These are phyloP conservation scores for Drosophila niveifrons DNA, from an alignment of 2,888 invertebrate genomes.

Conservation along the genomic window DNA sequence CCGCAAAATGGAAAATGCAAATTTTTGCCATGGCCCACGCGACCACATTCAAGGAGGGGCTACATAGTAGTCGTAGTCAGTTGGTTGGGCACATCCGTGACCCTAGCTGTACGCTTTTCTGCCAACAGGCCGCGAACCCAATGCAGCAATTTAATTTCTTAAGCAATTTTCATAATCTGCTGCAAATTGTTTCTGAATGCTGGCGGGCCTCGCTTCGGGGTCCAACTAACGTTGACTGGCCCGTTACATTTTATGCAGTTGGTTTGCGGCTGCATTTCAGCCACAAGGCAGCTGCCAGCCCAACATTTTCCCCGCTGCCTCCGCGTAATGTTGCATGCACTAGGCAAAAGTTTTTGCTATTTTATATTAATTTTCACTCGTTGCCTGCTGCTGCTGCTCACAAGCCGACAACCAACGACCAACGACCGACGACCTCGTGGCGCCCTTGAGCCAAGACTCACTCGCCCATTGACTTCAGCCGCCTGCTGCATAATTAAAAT, in stretches of 20 bases:
- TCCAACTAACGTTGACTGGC: conserved; percentile 40
- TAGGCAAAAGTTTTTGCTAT: conserved; percentile 69
- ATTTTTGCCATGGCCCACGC: conserved; percentile 70
- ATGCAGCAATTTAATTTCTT: conserved; percentile 83
- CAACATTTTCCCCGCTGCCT: background rate
- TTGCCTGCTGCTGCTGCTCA: conserved; percentile 28
- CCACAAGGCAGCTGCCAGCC: conserved; percentile 49
- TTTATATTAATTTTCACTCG: conserved; percentile 72
- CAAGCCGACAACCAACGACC: conserved; percentile 9
- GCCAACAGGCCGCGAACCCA: conserved; percentile 47
- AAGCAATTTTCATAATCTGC: conserved; percentile 83
- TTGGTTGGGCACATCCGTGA: conserved; percentile 27
- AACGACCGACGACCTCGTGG: conserved; percentile 31
- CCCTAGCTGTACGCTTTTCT: conserved; percentile 5
- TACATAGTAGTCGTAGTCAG: conserved; percentile 27
- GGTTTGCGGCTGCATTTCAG: conserved; percentile 63
- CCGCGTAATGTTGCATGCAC: conserved; percentile 50
- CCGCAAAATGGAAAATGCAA: conserved; percentile 79
- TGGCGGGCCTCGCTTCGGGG: conserved; percentile 50
- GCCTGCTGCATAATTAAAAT: conserved; percentile 76
- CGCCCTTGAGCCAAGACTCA: conserved; percentile 59
- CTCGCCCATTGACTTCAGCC: conserved; percentile 29
- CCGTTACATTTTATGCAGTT: conserved; percentile 78
- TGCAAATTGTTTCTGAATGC: conserved; percentile 83
- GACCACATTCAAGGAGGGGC: conserved; percentile 41